Evolutionary conservation across 2,113 vertebrate species (phyloP).

Genomic region (Dissostichus mawsoni): DNA sequence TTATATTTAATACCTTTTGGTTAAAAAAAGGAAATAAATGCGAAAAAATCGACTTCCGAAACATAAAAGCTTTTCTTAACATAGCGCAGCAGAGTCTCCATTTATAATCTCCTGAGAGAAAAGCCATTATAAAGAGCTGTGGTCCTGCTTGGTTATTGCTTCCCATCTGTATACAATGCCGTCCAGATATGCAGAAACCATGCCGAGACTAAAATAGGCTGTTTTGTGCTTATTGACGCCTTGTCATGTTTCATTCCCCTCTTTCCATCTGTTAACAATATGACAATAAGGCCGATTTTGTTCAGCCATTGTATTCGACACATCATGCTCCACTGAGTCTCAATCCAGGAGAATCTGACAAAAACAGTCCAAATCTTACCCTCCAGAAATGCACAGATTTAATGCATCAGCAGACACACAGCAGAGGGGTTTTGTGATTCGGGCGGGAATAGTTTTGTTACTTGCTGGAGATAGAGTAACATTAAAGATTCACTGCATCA

Average conservation of each 20-base stretch:
- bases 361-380: conserved; percentile 43
- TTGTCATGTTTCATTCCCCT: conserved; percentile 53
- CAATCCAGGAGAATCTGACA: conserved; percentile 28
- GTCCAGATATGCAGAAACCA: conserved; percentile 43
- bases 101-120: conserved; percentile 55
- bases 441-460: not conserved
- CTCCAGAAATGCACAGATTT: conserved; percentile 45
- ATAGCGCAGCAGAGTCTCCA: conserved; percentile 36
- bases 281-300: conserved; percentile 46
- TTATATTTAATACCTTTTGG: conserved; percentile 69
- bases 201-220: conserved; percentile 47
- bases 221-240: conserved; percentile 54
- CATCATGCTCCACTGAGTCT: conserved; percentile 40
- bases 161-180: conserved; percentile 37
- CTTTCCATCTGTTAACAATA: conserved; percentile 46
- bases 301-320: conserved; percentile 25
- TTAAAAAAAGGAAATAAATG: conserved; percentile 34
- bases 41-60: conserved; percentile 27
- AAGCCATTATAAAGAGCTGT: conserved; percentile 28
- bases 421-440: not conserved
- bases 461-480: not conserved
- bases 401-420: conserved; percentile 38
- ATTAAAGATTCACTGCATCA: not conserved
- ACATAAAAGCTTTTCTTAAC: conserved; percentile 49
- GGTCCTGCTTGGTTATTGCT: conserved; percentile 54